phyloP scores from a whole-genome alignment of 2,888 invertebrate genomes.

The Macrosoma leucophasiata region DNA sequence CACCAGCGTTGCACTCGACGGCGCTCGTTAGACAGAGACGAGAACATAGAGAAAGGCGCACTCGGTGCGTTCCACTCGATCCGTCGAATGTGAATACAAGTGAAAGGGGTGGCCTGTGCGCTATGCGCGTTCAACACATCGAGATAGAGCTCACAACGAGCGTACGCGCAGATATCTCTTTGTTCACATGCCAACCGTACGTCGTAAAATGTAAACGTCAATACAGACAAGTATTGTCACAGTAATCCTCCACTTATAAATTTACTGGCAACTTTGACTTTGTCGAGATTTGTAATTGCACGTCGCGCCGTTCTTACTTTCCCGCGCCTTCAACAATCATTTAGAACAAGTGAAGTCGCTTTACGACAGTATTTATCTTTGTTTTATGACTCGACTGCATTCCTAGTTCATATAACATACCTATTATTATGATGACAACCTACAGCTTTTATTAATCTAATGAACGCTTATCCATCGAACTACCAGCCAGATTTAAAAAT shows the following conservation, averaged over 20 bases:
- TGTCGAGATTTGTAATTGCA: no score
- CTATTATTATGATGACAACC: no score
- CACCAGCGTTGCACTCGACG: slow-evolving; percentile 46
- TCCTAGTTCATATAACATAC: no score
- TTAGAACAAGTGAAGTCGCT: no score
- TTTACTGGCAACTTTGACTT: neutral
- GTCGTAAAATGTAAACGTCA: slow-evolving; percentile 29
- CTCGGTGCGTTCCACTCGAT: slow-evolving; percentile 62
- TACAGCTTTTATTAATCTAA: no score
- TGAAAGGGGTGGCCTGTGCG: slow-evolving; percentile 70
- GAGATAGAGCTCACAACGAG: slow-evolving; percentile 39
- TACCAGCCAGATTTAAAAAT: no score
- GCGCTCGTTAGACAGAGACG: slow-evolving; percentile 65
- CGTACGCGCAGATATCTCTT: slow-evolving; percentile 42
- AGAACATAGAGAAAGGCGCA: slow-evolving; percentile 69
- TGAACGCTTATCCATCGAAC: no score
- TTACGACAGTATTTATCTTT: no score
- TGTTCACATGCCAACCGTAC: slow-evolving; percentile 22
- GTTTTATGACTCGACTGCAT: no score
- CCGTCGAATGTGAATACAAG: slow-evolving; percentile 64
- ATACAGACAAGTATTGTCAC: slow-evolving; percentile 26
- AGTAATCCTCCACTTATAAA: slow-evolving; percentile 6
- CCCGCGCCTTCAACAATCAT: no score
- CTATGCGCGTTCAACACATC: slow-evolving; percentile 58
- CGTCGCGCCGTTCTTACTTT: no score